Percentiles rank a stretch among this genome's conserved stretches.
Conservation (phyloP, 2,113 vertebrate species). For the Cryptomyrus ogoouensis region DNA sequence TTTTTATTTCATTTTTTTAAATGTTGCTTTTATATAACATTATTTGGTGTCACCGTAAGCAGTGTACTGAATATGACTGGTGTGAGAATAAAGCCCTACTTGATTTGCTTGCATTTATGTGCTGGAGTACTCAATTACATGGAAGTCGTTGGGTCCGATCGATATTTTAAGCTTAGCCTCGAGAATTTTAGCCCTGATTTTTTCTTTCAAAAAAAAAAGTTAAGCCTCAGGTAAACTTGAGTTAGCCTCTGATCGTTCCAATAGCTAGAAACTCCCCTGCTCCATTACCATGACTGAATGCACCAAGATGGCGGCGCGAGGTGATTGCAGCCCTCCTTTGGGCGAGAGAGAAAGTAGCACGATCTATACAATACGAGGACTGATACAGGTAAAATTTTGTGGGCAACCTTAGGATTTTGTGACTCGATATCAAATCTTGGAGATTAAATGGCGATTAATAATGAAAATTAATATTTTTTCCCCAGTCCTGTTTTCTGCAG, state of each 20-base stretch:
- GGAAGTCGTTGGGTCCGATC: no score
- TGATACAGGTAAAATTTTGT: neutral
- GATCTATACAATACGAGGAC: neutral
- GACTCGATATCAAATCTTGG: no score
- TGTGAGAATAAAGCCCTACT: neutral
- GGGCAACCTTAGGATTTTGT: no score
- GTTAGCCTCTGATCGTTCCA: no score
- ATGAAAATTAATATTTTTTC: neutral
- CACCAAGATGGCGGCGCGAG: neutral
- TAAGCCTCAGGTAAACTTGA: no score
- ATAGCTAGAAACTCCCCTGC: no score
- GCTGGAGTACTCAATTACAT: neutral
- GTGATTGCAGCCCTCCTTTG: neutral
- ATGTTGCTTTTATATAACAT: neutral
- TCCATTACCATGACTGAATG: neutral
- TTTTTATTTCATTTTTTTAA: no score
- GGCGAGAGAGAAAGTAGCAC: neutral
- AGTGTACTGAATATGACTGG: neutral
- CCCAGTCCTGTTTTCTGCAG: constrained; percentile 29
- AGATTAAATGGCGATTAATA: neutral
- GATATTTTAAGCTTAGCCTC: no score
- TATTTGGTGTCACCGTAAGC: neutral
- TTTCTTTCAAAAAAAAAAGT: no score
- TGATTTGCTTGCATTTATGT: neutral
- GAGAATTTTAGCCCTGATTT: no score